Conservation (phyloP, 2,113 vertebrate species). For the Ovibos moschatus region DNA sequence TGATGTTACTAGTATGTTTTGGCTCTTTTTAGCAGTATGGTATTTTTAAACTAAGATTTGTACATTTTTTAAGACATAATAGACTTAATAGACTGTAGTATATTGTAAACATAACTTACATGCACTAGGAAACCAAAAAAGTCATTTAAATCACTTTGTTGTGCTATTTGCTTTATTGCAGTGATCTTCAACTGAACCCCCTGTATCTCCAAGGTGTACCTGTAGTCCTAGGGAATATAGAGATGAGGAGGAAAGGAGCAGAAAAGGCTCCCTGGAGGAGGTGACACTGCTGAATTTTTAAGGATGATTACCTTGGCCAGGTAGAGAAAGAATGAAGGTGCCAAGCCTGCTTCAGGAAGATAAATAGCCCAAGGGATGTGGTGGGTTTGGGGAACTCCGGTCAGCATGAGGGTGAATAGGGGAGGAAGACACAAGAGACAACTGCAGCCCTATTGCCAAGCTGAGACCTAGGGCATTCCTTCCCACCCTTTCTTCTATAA, state of each 20-base stretch:
- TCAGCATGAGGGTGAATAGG: not conserved
- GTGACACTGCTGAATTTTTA: not conserved
- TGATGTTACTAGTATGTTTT: not conserved
- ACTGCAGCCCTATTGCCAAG: not conserved
- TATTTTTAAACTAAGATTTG: not conserved
- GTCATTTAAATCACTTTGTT: not conserved
- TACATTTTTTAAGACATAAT: not conserved
- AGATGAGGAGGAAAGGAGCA: not conserved
- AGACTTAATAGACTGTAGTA: not conserved
- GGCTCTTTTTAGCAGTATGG: not conserved
- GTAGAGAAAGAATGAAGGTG: not conserved
- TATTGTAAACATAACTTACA: not conserved
- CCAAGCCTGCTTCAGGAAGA: not conserved
- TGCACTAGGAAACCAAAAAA: not conserved
- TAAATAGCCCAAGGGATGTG: not conserved
- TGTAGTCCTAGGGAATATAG: not conserved
- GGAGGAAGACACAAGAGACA: not conserved
- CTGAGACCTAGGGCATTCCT: not conserved
- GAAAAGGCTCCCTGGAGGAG: not conserved
- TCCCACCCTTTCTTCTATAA: not conserved
- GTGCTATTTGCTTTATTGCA: not conserved
- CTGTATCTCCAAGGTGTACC: not conserved
- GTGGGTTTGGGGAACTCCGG: not conserved
- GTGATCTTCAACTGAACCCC: not conserved
- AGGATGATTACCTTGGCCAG: not conserved